Conservation (phyloP, 1,140 invertebrate genomes). For the Drosophila novamexicana region DNA sequence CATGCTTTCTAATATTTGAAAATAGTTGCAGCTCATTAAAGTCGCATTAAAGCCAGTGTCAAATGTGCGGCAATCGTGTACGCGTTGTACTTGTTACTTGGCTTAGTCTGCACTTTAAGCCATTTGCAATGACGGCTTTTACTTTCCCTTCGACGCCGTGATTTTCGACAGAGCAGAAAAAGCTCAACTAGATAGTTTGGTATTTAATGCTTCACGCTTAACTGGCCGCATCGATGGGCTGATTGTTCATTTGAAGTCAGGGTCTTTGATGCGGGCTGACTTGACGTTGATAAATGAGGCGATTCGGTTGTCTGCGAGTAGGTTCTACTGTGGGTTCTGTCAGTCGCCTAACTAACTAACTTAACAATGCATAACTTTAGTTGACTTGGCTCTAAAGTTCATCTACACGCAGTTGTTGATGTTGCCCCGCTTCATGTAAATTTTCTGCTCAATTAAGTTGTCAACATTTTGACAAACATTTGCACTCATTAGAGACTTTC, state of each 20-base stretch:
- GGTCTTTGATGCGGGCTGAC: constrained; percentile 38
- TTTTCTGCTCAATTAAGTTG: constrained; percentile 78
- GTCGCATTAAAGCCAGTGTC: constrained; percentile 38
- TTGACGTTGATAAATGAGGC: constrained; percentile 70
- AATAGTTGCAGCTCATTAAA: constrained; percentile 52
- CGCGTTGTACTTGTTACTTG: constrained; percentile 30
- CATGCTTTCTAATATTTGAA: constrained; percentile 34
- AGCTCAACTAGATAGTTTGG: constrained; percentile 3
- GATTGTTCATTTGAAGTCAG: constrained; percentile 25
- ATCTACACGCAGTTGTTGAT: neutral
- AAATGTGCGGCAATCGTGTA: constrained; percentile 11
- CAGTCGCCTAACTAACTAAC: constrained; percentile 29
- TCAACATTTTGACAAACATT: constrained; percentile 77
- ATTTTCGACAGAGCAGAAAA: neutral
- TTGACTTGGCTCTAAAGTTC: constrained; percentile 21
- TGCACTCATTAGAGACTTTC: constrained; percentile 65
- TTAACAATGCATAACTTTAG: constrained; percentile 39
- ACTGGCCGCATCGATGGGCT: constrained; percentile 25
- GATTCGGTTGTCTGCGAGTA: neutral
- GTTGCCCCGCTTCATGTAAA: constrained; percentile 22
- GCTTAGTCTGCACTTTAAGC: constrained; percentile 21
- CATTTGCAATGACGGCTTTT: constrained; percentile 25
- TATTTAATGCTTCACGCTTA: constrained; percentile 34
- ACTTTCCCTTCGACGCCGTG: constrained; percentile 27
- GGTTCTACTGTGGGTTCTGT: constrained; percentile 16